Evolutionary conservation across 1,140 invertebrate genomes (phyloP), one percentile per base, ranked within the genome.

Genomic region (Drosophila pruinosa): DNA sequence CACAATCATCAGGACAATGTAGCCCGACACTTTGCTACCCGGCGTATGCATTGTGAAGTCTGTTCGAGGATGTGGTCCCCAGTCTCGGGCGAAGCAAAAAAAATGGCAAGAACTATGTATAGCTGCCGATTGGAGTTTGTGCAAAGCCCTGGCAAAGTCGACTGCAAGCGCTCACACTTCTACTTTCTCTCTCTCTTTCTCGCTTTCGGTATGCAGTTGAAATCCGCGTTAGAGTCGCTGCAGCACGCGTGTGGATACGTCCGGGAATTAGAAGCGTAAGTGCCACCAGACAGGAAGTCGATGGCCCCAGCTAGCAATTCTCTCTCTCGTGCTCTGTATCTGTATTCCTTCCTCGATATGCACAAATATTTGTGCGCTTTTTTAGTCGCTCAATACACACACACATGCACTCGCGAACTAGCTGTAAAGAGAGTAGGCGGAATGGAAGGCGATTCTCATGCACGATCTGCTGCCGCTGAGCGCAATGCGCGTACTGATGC

Each of bases 1-100:
- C 80, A 91, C 83, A 88, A 81, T 83, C 72, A 91, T 76, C 65
- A 91, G 85, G 76, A 64, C 73, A 58, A 91, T 57, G 63, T 86
- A 91, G 59, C 91, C 91, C 72, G 89, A 88, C 61, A 89, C 82
- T 74, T 89, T 88, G 43, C 64, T 39, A 48, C 63, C 72, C 58
- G 88, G 70, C 57, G 89, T 83, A 85, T 91, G 90, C 90, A 91
- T 91, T 58, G 62, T 75, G 56, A 31, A 36, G 24, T 47, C 39
- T n/a, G 19, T n/a, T n/a, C 22, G n/a, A 7, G 22, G 57, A 21
- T 53, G 31, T 36, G 31, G 41, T 52, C 3, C 38, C 38, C 10
- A 56, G 48, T 28, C 28, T 21, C n/a, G 41, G n/a, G 3, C 5
- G 17, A 15, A 28, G 31, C 17, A 48, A 31, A 17, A 62, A 24